Conservation (phyloP, 1,140 invertebrate species). For the Neodiprion lecontei region DNA sequence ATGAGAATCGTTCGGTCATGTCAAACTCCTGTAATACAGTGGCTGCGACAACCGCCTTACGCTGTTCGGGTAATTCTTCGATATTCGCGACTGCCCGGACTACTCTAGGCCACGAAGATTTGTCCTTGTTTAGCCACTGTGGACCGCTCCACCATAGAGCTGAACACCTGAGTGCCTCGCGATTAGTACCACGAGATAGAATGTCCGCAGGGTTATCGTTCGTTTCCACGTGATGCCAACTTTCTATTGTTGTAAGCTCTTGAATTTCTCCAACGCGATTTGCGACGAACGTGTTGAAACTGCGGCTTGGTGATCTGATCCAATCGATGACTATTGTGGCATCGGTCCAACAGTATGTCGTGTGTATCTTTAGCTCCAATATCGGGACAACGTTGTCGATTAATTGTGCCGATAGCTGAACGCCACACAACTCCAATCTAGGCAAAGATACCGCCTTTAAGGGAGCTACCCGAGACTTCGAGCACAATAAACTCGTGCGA, state of each 20-base stretch:
- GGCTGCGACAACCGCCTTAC: not conserved
- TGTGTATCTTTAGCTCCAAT: constrained; percentile 10
- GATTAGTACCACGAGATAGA: constrained; percentile 34
- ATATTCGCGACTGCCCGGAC: too few relatives aligned
- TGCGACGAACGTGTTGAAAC: constrained; percentile 47
- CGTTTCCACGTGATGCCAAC: constrained; percentile 40
- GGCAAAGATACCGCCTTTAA: too few relatives aligned
- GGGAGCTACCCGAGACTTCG: constrained; percentile 45
- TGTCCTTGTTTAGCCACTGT: constrained; percentile 20
- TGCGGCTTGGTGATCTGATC: constrained; percentile 31
- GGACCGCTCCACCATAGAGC: constrained; percentile 32
- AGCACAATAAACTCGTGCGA: constrained; percentile 31
- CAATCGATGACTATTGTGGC: constrained; percentile 37
- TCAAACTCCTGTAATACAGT: not conserved
- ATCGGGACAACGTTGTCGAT: constrained; percentile 24
- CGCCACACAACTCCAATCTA: constrained; percentile 54
- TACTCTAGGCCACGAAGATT: not conserved
- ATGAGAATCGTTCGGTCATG: not conserved
- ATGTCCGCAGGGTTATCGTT: constrained; percentile 45
- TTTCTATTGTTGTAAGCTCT: constrained; percentile 17
- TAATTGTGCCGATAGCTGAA: constrained; percentile 40
- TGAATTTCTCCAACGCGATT: constrained; percentile 50
- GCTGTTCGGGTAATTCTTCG: not conserved
- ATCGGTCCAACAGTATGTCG: constrained; percentile 24
- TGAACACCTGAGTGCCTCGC: constrained; percentile 8